Evolutionary conservation across 2,113 vertebrate species (phyloP), one percentile per base, ranked within the genome.

Genomic region (Nematolebias whitei): DNA sequence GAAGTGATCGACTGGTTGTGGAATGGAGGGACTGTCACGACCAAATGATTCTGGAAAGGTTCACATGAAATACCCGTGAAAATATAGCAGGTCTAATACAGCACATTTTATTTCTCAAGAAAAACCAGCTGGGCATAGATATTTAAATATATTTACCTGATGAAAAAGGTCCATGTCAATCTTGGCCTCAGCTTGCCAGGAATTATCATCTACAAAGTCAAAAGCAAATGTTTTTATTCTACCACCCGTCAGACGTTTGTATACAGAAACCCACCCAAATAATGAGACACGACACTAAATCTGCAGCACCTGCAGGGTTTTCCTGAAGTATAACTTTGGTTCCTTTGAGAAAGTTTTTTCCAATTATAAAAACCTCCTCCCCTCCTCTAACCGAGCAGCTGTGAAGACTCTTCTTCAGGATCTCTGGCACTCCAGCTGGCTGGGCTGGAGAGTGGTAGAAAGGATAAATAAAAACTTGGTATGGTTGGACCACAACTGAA

Each of bases 261-360:
- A 57, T 43, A 2, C 19, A 65, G 19, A 71, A 48, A 74, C 3
- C 5, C 11, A 64, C 35, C 63, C 1, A 18, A 24, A 62, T 58
- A 49, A 14, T 38, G 12, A 63, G 15, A 61, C 8, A 68, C 54
- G 62, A 62, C 43, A 49, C 3, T 5, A 54, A 70, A 23, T 19
- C 16, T 40, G 45, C 23, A 40, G 20, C 52, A 91, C 88, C 87
- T 89, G 96, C 90, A 79, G 92, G 50, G 63, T 95, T 98, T 85
- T 99, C 98, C 73, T 99, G 98, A 90, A 99, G 99, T 90, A 98
- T 92, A 81, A 99, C 98, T 94, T 99, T 98, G 79, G 96, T 96
- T 94, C 98, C 98, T 93, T 99, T 99, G 64, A 99, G 94, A 90
- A 99, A 99, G 90, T 99, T 99, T 90, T 99, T 99, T 85, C 98